These are phyloP conservation scores for Pseudococcus jackbeardsleyi DNA, from an alignment of 2,888 invertebrate genomes.

Conservation along the genomic window DNA sequence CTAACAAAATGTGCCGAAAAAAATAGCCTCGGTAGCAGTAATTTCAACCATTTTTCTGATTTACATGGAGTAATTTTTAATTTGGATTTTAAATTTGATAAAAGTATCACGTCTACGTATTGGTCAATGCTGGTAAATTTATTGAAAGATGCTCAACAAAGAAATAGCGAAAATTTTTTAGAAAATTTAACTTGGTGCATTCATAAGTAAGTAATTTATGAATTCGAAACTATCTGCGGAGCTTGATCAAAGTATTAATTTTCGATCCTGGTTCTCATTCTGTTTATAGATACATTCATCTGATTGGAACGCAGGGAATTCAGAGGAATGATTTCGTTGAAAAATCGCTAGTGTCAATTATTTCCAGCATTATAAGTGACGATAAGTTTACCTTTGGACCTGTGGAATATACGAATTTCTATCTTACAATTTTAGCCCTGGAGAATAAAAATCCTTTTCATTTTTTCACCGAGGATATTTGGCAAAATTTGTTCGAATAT, in stretches of 20 bases:
- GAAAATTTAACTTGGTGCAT: not conserved
- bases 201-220: not conserved
- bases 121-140: not conserved
- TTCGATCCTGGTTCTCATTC: not conserved
- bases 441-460: not conserved
- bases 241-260: not conserved
- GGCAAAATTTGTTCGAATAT: not conserved
- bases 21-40: not conserved
- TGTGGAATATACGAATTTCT: not conserved
- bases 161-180: not conserved
- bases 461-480: not conserved
- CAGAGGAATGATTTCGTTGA: not conserved
- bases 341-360: not conserved
- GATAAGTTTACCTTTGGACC: not conserved
- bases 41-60: not conserved
- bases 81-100: not conserved
- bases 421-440: not conserved
- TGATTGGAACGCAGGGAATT: not conserved
- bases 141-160: not conserved
- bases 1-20: not conserved
- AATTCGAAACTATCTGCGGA: not conserved
- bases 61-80: not conserved
- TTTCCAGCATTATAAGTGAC: not conserved
- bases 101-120: not conserved
- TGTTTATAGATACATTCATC: not conserved